Base-by-base conservation (phyloP, 2,888 invertebrate species). In the Sycophila texana region DNA sequence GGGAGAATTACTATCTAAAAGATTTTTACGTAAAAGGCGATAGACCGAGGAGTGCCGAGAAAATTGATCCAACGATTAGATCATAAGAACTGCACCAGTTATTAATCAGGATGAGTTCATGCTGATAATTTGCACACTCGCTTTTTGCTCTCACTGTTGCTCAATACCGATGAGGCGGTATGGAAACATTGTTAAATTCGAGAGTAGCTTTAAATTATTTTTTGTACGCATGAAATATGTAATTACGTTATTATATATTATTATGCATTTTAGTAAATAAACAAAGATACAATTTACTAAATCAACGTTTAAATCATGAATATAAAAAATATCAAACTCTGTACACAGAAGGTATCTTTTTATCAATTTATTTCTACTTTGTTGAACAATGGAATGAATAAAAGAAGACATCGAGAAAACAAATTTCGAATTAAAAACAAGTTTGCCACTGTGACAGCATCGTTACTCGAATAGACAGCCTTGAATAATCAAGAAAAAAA, bases 351-450 rank as follows among this genome's bases (percentile, higher is more conserved):
- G 10, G 10, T 14, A 53, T 13, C 7, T 20, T 53, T 22, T 22
- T 7, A 55, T 16, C 55, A 16, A 1, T 14, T 67, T 26, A 16
- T 53, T 26, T 22, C 14, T 26, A 10, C 39, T 10, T 39, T 10
- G 10, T 39, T 1, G 0, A 39, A 39, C 39, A 39, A 39, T 10
- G 39, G 7, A 10, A 39, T 10, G 10, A 39, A 39, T 39, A 39
- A 39, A 39, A 39, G 26, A 39, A 39, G 7, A 39, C 39, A 39
- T 7, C 39, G 10, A 39, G 39, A 10, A 39, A 39, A 39, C 39
- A 16, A 57, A 71, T 18, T 58, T 18, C 5, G 22, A 10, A 53
- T 73, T n/a, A 14, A 71, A 71, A 49, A 60, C 60, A 47, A 71
- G 49, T 51, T 39, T 39, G 7, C 39, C 39, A 14, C 22, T 3